phyloP scores from a whole-genome alignment of 2,113 vertebrate genomes.

The Gopherus evgoodei region DNA sequence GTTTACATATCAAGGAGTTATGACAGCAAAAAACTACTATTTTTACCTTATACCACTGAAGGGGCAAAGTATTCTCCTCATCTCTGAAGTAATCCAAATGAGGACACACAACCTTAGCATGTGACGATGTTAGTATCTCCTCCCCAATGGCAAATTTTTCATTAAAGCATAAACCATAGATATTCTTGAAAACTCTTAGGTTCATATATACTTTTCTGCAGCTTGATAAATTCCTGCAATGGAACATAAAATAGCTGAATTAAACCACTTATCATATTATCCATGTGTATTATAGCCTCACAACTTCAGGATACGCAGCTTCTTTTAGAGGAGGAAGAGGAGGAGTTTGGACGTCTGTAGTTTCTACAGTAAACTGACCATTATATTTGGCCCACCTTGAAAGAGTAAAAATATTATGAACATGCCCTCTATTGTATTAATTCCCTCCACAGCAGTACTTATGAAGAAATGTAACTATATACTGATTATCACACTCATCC shows the following conservation, averaged over 20 bases:
- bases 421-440: background rate
- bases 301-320: background rate
- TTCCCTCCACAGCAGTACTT: background rate
- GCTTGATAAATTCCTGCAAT: constrained; percentile 75
- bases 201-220: constrained; percentile 59
- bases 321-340: background rate
- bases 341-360: background rate
- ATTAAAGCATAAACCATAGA: constrained; percentile 71
- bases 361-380: background rate
- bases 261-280: background rate
- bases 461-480: background rate
- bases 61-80: constrained; percentile 60
- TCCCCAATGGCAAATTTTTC: constrained; percentile 52
- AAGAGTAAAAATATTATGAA: background rate
- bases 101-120: constrained; percentile 81
- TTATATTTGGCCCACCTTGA: background rate
- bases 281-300: background rate
- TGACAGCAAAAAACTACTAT: background rate
- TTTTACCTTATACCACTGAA: constrained; percentile 89
- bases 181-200: constrained; percentile 69
- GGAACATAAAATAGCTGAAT: constrained; percentile 19
- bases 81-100: constrained; percentile 72
- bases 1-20: background rate
- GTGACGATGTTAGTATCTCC: background rate
- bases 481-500: background rate